Evolutionary conservation across 2,888 invertebrate genomes (phyloP).

Genomic region (Rhabditoides inermis): DNA sequence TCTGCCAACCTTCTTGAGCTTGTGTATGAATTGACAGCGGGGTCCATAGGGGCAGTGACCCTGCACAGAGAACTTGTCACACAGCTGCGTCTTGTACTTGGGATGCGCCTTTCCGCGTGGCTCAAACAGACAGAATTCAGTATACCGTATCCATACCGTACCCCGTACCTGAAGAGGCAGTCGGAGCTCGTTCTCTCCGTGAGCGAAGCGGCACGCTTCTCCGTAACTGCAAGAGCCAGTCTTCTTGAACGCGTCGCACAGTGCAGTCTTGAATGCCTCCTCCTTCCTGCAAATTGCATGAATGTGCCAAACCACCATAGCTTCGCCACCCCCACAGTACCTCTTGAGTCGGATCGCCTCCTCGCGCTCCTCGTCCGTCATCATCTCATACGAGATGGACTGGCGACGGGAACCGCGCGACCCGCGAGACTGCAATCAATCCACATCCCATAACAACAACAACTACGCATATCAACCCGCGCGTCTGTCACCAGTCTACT

Average conservation of each 20-base stretch:
- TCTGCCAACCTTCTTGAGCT: conserved; percentile 24
- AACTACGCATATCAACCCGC: too few species aligned
- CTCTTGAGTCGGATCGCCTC: conserved; percentile 19
- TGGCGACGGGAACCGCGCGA: too few species aligned
- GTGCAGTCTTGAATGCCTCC: conserved; percentile 48
- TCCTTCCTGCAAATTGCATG: conserved; percentile 19
- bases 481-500: too few species aligned
- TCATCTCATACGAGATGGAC: too few species aligned
- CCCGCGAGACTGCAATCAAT: too few species aligned
- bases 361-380: conserved; percentile 31
- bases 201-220: conserved; percentile 42
- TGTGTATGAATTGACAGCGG: conserved; percentile 37
- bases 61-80: conserved; percentile 31
- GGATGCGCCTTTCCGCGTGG: conserved; percentile 37
- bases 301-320: too few species aligned
- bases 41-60: conserved; percentile 35
- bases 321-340: too few species aligned
- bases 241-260: conserved; percentile 45
- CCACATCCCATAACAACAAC: too few species aligned
- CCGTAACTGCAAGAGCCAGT: conserved; percentile 38
- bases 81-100: conserved; percentile 37
- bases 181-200: conserved; percentile 44
- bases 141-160: background rate
- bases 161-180: conserved; percentile 22
- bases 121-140: conserved; percentile 6